Conservation (phyloP, 2,797 vertebrate species). For the Sebastes iracundus region DNA sequence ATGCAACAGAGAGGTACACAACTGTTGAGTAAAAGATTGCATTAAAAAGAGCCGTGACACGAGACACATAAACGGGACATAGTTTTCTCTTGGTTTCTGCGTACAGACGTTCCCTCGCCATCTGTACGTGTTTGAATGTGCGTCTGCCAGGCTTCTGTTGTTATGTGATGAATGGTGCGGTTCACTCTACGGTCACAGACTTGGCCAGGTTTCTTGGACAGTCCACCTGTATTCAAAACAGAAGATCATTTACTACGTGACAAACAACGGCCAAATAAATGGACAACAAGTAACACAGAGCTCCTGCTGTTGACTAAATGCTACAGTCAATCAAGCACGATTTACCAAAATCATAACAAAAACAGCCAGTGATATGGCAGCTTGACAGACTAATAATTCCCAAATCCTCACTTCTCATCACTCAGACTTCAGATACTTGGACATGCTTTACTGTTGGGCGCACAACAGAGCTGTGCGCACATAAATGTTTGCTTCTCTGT, state of each 20-base stretch:
- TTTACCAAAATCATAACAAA: constrained; percentile 5
- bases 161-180: background rate
- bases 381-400: background rate
- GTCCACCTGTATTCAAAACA: constrained; percentile 88
- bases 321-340: background rate
- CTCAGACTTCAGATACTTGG: background rate
- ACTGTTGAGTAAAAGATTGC: constrained; percentile 38
- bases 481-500: constrained; percentile 33
- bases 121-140: background rate
- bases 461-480: background rate
- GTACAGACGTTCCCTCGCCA: constrained; percentile 6
- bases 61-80: constrained; percentile 46
- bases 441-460: background rate
- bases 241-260: background rate
- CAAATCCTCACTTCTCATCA: background rate
- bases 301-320: background rate
- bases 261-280: background rate
- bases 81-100: constrained; percentile 45
- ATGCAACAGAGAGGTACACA: constrained; percentile 45
- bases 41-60: constrained; percentile 60
- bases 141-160: constrained; percentile 27
- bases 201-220: constrained; percentile 99
- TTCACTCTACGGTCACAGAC: constrained; percentile 97
- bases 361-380: constrained; percentile 10
- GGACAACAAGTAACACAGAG: background rate